Base-by-base conservation (phyloP, 1,140 invertebrate genomes). In the Bombus waltoni region DNA sequence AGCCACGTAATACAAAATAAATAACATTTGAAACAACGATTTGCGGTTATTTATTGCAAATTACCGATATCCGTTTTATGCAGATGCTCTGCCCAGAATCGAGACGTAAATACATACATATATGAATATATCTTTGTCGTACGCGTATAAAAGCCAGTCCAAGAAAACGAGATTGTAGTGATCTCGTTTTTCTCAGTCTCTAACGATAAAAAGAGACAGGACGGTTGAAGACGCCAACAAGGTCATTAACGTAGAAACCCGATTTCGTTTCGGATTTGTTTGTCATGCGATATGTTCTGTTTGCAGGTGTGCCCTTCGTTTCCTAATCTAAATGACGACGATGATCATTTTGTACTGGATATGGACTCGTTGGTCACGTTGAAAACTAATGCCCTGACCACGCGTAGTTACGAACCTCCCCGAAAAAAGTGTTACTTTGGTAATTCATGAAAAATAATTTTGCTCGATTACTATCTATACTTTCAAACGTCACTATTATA, bases 361-460 rank as follows among this genome's bases (percentile, higher is more conserved):
- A 92, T 95, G 93, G 94, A 95, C 86, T 92, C 93, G 0, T 87
- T 92, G 59, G 91, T 91, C 15, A 72, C 88, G 28, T 88, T 89
- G 72, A 92, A 90, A 81, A 91, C 91, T 62, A 90, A 86, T 40
- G 73, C 81, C 9, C 66, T 87, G 18, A 83, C 86, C 10, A 87
- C 79, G 13, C 87, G 88, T 47, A 74, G 87, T 66, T 92, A 90
- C 68, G 94, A 94, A 11, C 81, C 87, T 8, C 59, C 82, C 13
- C 86, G 90, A 57, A 95, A 95, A 83, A 94, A 92, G 86, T 94
- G 91, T 89, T 85, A 76, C 9, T 89, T 95, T 59, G 94, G 94
- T 95, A 92, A 93, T 88, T 78, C 5, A 44, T 28, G 22, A 53
- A 81, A 83, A 65, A 77, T 25, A 40, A 4, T 42, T 40, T 32